phyloP scores from a whole-genome alignment of 2,113 vertebrate genomes.

The Oncorhynchus keta region DNA sequence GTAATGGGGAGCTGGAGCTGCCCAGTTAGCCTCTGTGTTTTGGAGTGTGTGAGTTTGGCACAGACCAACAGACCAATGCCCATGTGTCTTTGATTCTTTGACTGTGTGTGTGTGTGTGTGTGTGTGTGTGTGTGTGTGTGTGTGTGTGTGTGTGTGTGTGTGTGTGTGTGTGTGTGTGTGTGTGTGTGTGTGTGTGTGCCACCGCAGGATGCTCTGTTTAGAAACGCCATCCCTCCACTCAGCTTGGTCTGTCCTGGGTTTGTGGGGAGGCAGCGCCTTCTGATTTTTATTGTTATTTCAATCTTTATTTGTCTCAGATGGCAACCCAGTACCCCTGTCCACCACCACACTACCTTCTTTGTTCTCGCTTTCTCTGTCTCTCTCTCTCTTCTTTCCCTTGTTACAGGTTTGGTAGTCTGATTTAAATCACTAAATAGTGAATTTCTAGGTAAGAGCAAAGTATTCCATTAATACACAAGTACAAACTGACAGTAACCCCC shows the following conservation, averaged over 20 bases:
- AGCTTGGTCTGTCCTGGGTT: constrained; percentile 7
- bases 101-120: constrained; percentile 2
- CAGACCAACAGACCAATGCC: background rate
- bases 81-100: constrained; percentile 54
- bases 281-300: constrained; percentile 72
- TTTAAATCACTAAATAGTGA: background rate
- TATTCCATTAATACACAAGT: background rate
- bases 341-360: constrained; percentile 68
- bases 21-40: constrained; percentile 3
- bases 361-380: constrained; percentile 36
- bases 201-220: constrained; percentile 7
- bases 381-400: background rate
- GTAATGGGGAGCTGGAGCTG: background rate
- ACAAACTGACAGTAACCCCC: background rate
- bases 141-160: constrained; percentile 15
- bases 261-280: constrained; percentile 57
- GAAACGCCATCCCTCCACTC: background rate
- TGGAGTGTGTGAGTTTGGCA: constrained; percentile 12
- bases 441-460: background rate
- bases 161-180: constrained; percentile 9
- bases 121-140: background rate
- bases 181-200: constrained; percentile 6
- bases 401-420: background rate
- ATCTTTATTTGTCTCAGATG: constrained; percentile 73
- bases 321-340: constrained; percentile 50